phyloP scores from a whole-genome alignment of 92 coral and sea anemone species.

The Micromussa lordhowensis region DNA sequence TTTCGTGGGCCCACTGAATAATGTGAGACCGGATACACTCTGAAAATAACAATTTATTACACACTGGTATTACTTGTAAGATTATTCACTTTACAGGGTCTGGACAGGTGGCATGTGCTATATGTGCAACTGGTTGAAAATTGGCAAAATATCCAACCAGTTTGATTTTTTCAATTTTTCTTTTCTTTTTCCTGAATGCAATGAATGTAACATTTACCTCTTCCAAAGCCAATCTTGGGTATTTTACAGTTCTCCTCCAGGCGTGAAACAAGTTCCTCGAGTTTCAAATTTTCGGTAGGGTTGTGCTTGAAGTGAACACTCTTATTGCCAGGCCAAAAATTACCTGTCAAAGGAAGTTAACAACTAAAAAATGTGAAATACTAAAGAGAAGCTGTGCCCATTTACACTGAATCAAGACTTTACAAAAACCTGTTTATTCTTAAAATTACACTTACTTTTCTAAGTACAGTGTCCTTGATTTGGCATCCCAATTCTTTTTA shows the following conservation, averaged over 20 bases:
- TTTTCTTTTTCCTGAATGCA: neutral
- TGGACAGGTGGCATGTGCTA: neutral
- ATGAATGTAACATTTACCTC: slow-evolving; percentile 27
- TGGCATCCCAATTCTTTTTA: slow-evolving; percentile 15
- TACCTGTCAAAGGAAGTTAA: neutral
- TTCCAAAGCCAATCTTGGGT: slow-evolving; percentile 64
- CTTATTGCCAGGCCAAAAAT: slow-evolving; percentile 55
- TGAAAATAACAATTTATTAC: slow-evolving; percentile 7
- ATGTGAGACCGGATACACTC: slow-evolving; percentile 60
- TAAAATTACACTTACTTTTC: slow-evolving; percentile 21
- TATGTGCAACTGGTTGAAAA: neutral
- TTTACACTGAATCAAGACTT: neutral
- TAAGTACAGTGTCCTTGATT: slow-evolving; percentile 4
- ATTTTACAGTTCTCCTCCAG: slow-evolving; percentile 44
- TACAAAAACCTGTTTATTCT: neutral
- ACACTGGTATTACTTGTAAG: neutral
- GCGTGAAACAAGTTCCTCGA: slow-evolving; percentile 51
- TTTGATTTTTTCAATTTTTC: neutral
- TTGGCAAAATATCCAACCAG: neutral
- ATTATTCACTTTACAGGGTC: neutral
- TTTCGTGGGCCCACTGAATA: slow-evolving; percentile 65
- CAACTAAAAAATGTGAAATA: too few species aligned
- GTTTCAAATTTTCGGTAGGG: slow-evolving; percentile 38
- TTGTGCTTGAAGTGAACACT: slow-evolving; percentile 56
- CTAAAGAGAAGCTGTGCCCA: too few species aligned